These are phyloP conservation scores for Suncus etruscus DNA, from an alignment of 2,113 vertebrate genomes.

Conservation along the genomic window DNA sequence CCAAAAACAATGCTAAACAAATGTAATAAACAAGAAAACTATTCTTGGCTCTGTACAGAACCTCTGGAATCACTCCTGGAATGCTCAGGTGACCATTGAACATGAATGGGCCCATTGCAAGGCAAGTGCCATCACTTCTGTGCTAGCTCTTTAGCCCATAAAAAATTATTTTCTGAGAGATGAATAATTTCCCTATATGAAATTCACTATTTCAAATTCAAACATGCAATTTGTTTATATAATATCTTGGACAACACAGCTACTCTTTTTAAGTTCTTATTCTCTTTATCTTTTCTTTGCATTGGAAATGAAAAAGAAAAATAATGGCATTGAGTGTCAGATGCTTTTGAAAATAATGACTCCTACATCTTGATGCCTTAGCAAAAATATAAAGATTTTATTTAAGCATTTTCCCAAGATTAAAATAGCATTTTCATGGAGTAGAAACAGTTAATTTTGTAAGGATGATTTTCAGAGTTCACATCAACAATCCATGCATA, in stretches of 20 bases:
- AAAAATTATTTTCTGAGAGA: slow-evolving; percentile 52
- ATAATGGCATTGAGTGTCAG: background rate
- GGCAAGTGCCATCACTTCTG: too few relatives aligned
- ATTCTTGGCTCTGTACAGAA: too few relatives aligned
- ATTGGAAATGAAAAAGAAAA: background rate
- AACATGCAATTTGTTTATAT: slow-evolving; percentile 48
- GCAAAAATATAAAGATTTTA: slow-evolving; percentile 12
- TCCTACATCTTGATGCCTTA: slow-evolving; percentile 23
- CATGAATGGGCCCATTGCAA: too few relatives aligned
- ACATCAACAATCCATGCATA: slow-evolving; percentile 80
- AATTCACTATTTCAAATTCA: slow-evolving; percentile 47
- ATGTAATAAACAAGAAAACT: too few relatives aligned
- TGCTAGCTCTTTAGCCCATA: too few relatives aligned
- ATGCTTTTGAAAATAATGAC: slow-evolving; percentile 37
- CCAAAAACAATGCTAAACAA: too few relatives aligned
- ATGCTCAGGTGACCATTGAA: too few relatives aligned
- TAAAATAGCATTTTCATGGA: slow-evolving; percentile 27
- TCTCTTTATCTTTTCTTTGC: background rate
- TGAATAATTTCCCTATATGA: slow-evolving; percentile 28
- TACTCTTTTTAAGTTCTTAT: background rate
- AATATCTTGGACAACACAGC: slow-evolving; percentile 22
- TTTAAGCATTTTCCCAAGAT: slow-evolving; percentile 45
- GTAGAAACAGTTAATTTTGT: slow-evolving; percentile 81
- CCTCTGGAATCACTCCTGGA: too few relatives aligned
- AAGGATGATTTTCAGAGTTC: slow-evolving; percentile 79